Evolutionary conservation across 2,113 vertebrate genomes (phyloP), one percentile per base, ranked within the genome.

Genomic region (Poicephalus gulielmi): DNA sequence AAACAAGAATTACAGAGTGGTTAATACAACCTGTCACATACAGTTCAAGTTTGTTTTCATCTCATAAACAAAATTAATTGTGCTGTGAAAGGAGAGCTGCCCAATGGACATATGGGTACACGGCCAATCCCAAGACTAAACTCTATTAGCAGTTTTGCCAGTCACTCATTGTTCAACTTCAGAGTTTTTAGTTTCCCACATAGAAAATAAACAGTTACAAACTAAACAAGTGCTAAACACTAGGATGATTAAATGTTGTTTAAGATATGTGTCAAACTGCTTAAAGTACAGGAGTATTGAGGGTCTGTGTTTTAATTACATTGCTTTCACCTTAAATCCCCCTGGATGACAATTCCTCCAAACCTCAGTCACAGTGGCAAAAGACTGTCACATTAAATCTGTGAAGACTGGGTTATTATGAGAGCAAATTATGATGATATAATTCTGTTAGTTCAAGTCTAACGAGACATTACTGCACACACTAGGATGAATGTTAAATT

Each of bases 391-490:
- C 66, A 92, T 94, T 96, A 95, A 91, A 95, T 95, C 82, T 95
- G 69, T 68, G 81, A 96, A 96, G 93, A 94, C 43, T 71, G 59
- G 71, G 81, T 90, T 96, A 96, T 97, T 96, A 95, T 95, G 95
- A 95, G 90, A 91, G 92, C 92, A 88, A 96, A 97, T 96, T 95
- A 95, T 67, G 66, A 96, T 97, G 92, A 96, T 91, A 97, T 94
- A 97, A 96, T 91, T 97, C 82, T 94, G 94, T 96, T 97, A 96
- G 95, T 95, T 96, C 92, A 97, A 95, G 88, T 90, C 93, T 97
- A 97, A 97, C 93, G 93, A 97, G 94, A 97, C 90, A 96, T 96
- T 92, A 95, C 69, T 86, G 79, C 57, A 91, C 76, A 77, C 52
- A 60, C 86, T 35, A 80, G 83, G 90, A 94, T 95, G 94, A 97